phyloP scores from a whole-genome alignment of 2,888 invertebrate genomes.

The Diarsia brunnea region DNA sequence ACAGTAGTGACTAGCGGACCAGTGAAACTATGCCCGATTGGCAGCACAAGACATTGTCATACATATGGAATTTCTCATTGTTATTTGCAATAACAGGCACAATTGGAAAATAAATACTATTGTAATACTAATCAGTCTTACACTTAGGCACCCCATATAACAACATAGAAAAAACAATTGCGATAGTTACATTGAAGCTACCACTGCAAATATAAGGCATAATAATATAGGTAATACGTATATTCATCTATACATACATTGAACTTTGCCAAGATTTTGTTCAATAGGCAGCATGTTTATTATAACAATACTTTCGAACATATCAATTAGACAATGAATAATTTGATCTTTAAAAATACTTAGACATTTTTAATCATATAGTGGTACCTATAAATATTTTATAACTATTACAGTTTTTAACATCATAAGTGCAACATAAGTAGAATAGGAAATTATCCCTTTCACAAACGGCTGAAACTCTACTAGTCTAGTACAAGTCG shows the following conservation, averaged over 20 bases:
- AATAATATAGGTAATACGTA: not conserved
- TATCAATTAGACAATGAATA: not conserved
- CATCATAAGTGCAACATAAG: not conserved
- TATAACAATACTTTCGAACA: constrained; percentile 23
- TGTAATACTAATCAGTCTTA: constrained; percentile 83
- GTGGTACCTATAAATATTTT: not conserved
- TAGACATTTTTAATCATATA: constrained; percentile 8
- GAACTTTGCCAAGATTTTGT: constrained; percentile 5
- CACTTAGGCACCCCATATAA: constrained; percentile 80
- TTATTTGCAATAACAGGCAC: constrained; percentile 54
- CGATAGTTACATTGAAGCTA: constrained; percentile 18
- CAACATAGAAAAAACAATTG: constrained; percentile 51
- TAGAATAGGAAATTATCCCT: not conserved
- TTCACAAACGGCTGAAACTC: not conserved
- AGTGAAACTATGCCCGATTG: not conserved
- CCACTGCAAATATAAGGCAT: constrained; percentile 17
- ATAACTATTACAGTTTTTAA: not conserved
- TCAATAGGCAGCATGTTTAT: not conserved
- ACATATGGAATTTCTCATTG: constrained; percentile 14
- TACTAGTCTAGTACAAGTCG: no score
- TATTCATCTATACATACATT: not conserved
- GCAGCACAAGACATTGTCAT: constrained; percentile 8
- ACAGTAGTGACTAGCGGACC: not conserved
- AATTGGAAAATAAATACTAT: constrained; percentile 67
- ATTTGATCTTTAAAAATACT: constrained; percentile 2